Evolutionary conservation across 2,113 vertebrate genomes (phyloP), one percentile per base, ranked within the genome.

Genomic region (Sander lucioperca): DNA sequence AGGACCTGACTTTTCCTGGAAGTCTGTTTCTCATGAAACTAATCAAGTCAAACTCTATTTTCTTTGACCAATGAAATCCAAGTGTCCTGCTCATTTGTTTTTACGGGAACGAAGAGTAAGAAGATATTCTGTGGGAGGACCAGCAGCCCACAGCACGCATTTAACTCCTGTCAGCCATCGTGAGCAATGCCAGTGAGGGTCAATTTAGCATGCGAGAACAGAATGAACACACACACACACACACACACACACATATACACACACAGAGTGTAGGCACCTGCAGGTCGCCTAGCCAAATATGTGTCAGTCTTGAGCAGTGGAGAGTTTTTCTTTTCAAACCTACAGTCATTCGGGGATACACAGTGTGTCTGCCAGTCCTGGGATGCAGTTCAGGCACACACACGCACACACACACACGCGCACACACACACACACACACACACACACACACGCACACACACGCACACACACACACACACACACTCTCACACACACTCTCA

Each of bases 101-200:
- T 75, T 39, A 68, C n/a, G 57, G 50, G 66, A 73, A 59, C 4
- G 18, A 64, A 15, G n/a, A 6, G 73, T 67, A 82, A 79, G 53
- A 5, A 63, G 78, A 85, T 68, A 85, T 75, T 83, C 51, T 77
- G 81, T 75, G 70, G 62, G 58, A 79, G 74, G 81, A 77, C 62
- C 56, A 58, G 71, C 65, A 69, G 66, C 62, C 80, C 80, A 23
- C 45, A 73, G 64, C 50, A 12, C 7, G 0, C 39, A 58, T 48
- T 16, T 67, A 48, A 63, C 77, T 76, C 64, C 69, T 65, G 66
- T 71, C 82, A 87, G 62, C 21, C n/a, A 56, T 47, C 8, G 1
- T 63, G 47, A 63, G 27, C 19, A 57, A 47, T 1, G 36, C 47
- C 59, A 63, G 63, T 48, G 51, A 77, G 65, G 45, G 61, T 1